phyloP scores from a whole-genome alignment of 2,888 invertebrate genomes.

The Petrophora chlorosata region DNA sequence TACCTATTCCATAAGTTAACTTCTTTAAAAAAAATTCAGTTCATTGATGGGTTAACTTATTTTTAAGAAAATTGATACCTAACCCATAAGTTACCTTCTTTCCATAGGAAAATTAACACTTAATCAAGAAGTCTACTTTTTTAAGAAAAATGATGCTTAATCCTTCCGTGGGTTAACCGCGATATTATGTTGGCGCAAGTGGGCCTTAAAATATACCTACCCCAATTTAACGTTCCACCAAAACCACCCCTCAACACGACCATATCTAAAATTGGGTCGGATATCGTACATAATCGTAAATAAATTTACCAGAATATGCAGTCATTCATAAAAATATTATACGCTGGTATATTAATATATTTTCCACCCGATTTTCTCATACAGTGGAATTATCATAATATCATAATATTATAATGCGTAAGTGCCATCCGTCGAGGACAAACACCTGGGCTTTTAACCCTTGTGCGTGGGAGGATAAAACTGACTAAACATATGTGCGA shows the following conservation, averaged over 20 bases:
- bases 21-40: no score
- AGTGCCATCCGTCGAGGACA: not conserved
- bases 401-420: not conserved
- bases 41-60: no score
- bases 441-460: constrained; percentile 7
- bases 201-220: no score
- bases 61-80: no score
- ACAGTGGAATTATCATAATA: constrained; percentile 3
- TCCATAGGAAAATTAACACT: no score
- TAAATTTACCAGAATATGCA: not conserved
- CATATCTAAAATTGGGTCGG: constrained; percentile 3
- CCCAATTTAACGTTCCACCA: not conserved
- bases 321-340: not conserved
- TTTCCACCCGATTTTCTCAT: not conserved
- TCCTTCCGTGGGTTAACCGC: no score
- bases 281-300: not conserved
- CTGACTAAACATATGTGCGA: not conserved
- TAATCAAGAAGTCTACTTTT: no score
- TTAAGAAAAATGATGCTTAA: no score
- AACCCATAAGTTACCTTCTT: no score
- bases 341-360: not conserved
- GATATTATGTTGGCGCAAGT: no score
- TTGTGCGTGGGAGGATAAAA: not conserved
- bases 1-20: no score
- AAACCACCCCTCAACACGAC: not conserved